A percentile compares a stretch with the other conserved stretches of the same genome.
Evolutionary conservation across 2,113 vertebrate species (phyloP).

Genomic region (Arenaria interpres): DNA sequence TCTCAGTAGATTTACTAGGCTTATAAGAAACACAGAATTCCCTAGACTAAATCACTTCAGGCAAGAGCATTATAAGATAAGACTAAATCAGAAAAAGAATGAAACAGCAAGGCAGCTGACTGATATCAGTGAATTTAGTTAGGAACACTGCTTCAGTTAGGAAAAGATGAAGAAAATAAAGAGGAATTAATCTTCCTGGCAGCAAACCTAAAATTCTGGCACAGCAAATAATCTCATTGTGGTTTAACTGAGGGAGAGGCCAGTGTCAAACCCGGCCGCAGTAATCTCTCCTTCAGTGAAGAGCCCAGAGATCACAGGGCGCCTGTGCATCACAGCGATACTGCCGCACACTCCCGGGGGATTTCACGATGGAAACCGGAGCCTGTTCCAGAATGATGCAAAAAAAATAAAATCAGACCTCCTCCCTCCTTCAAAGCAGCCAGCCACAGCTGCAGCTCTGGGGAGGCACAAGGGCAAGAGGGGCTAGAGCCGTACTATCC

Average conservation of each 20-base stretch:
- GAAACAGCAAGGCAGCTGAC: slow-evolving; percentile 39
- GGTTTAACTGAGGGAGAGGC: neutral
- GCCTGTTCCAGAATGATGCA: neutral
- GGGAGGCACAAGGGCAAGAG: neutral
- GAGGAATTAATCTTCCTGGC: slow-evolving; percentile 42
- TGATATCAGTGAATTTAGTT: neutral
- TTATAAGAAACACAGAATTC: slow-evolving; percentile 41
- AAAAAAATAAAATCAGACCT: neutral
- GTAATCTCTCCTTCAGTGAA: neutral
- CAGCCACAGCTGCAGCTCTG: neutral
- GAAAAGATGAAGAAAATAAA: slow-evolving; percentile 52
- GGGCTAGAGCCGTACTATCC: neutral
- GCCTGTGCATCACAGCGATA: neutral
- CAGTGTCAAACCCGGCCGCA: neutral
- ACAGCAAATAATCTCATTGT: slow-evolving; percentile 16
- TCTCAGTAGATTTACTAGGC: slow-evolving; percentile 32
- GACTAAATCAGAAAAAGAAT: slow-evolving; percentile 30
- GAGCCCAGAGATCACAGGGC: neutral
- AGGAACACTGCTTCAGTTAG: slow-evolving; percentile 8
- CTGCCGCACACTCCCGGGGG: neutral
- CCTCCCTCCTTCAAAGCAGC: neutral
- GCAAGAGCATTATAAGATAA: slow-evolving; percentile 44
- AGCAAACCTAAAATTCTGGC: slow-evolving; percentile 41
- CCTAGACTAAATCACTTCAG: slow-evolving; percentile 35
- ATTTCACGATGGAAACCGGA: neutral